Percentiles rank a stretch among this genome's conserved stretches.
phyloP scores from a whole-genome alignment of 1,140 invertebrate species.

The Calephelis nemesis region DNA sequence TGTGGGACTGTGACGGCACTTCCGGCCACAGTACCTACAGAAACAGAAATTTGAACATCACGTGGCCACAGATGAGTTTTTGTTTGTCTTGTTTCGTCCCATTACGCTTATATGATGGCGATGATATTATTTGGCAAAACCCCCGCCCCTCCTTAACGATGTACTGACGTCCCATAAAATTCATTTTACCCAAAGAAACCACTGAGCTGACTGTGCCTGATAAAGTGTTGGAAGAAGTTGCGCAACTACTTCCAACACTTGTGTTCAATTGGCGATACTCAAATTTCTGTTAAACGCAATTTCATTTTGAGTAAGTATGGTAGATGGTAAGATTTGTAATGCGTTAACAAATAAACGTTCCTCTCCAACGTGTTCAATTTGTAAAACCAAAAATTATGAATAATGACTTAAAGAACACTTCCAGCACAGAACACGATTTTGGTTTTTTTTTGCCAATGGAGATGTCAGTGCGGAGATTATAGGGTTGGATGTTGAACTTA shows the following conservation, averaged over 20 bases:
- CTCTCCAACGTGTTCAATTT: no score
- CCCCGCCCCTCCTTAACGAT: neutral
- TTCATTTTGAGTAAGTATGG: no score
- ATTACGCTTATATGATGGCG: neutral
- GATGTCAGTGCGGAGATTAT: neutral
- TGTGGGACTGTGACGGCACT: neutral
- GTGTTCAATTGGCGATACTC: neutral
- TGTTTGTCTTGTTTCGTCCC: neutral
- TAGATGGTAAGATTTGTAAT: no score
- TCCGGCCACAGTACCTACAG: neutral
- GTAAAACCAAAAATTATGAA: no score
- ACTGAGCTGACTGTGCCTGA: neutral
- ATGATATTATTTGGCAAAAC: neutral
- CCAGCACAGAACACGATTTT: no score
- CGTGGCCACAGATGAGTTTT: neutral
- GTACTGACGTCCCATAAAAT: neutral
- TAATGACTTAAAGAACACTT: no score
- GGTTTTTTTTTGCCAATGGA: neutral
- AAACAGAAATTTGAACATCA: no score
- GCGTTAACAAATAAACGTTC: no score
- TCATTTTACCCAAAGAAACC: neutral
- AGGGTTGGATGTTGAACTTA: slow-evolving; percentile 2
- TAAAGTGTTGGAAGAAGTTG: neutral
- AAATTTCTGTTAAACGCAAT: no score
- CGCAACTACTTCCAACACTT: neutral